Evolutionary conservation across 2,797 vertebrate species (phyloP), one percentile per base, ranked within the genome.

Genomic region (Hippocampus kuda): DNA sequence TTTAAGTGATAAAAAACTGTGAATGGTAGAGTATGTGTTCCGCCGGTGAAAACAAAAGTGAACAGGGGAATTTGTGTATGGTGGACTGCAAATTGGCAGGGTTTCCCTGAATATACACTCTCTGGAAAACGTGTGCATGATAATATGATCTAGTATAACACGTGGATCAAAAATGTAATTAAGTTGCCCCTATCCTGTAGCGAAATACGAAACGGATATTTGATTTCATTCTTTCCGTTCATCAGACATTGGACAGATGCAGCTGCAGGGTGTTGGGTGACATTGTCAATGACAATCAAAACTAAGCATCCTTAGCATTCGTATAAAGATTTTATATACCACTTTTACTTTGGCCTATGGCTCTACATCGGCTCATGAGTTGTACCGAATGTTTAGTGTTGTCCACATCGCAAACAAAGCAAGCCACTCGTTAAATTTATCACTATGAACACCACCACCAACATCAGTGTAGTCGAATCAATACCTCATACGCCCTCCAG

Each of bases 211-310:
- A 38, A 38, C 34, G 6, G 34, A 6, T 38, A 38, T 38, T 38
- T 38, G 34, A 38, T 38, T 38, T 38, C 6, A 38, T 38, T 38
- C 34, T 38, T 38, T 38, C 34, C 34, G 34, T 38, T 38, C 34
- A 38, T 38, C 34, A 38, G 34, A 38, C 34, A 38, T 38, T 8
- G 34, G 34, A 38, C 6, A 38, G 34, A 38, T 8, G 34, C 34
- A 38, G 34, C 34, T 38, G 34, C 34, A 38, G 34, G 34, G 34
- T 38, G 34, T 38, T 38, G 7, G 34, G 34, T 38, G 6, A 8
- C 34, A 38, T 38, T 34, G 18, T 57, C 48, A 64, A 22, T 70
- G 18, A 66, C 60, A 69, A 27, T 64, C 68, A 72, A 41, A 62
- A 44, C 2, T 61, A 20, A 61, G 27, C 59, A 18, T 62, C 20